A percentile compares a stretch with the other conserved stretches of the same genome.
phyloP scores from a whole-genome alignment of 2,888 invertebrate genomes.

The Pollenia labialis region DNA sequence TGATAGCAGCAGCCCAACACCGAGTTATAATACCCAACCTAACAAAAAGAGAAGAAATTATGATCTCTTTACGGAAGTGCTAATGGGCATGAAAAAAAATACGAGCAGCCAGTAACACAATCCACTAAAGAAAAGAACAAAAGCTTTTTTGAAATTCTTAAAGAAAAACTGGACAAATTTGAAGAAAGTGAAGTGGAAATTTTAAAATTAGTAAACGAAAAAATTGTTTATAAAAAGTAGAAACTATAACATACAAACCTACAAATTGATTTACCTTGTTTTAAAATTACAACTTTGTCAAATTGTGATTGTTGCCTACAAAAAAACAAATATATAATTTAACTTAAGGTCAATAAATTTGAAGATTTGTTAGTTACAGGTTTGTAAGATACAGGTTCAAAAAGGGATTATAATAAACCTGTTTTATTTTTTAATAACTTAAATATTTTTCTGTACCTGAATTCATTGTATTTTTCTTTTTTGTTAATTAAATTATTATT shows the following conservation, averaged over 20 bases:
- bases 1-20: conserved; percentile 1
- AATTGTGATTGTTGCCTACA: not conserved
- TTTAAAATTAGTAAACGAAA: not conserved
- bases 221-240: conserved; percentile 1
- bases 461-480: no score
- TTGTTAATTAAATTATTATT: no score
- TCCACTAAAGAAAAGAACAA: not conserved
- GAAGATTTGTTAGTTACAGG: no score
- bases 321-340: no score
- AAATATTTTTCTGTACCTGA: no score
- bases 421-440: no score
- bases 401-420: no score
- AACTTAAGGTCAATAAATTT: no score
- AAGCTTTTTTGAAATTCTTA: not conserved
- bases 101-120: not conserved
- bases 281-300: not conserved
- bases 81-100: conserved; percentile 8
- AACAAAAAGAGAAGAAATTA: not conserved
- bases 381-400: no score
- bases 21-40: not conserved
- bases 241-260: not conserved
- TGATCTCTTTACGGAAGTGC: not conserved
- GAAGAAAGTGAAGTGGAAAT: not conserved
- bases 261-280: not conserved
- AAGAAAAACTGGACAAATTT: not conserved